Base-by-base conservation (phyloP, 2,888 invertebrate genomes). In the Sympetrum striolatum region DNA sequence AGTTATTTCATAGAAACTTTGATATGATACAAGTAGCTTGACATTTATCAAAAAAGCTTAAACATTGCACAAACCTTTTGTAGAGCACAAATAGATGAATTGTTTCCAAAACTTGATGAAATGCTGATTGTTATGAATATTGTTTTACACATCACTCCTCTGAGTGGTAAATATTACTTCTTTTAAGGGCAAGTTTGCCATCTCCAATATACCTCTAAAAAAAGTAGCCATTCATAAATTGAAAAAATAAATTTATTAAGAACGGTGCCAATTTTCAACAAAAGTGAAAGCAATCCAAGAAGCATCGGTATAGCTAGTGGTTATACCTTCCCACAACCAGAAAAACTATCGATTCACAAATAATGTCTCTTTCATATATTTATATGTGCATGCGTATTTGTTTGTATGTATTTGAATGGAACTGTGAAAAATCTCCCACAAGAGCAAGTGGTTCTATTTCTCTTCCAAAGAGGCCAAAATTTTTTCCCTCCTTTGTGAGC, bases 391-490 rank as follows among this genome's bases (percentile, higher is more conserved):
- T 73, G 12, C 12, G 31, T 25, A 2, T 73, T n/a, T 60, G 60
- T 60, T 18, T 73, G 10, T 25, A 73, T 73, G n/a, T n/a, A 31
- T 31, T 31, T 15, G 31, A 25, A 73, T 73, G 12, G 73, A 14
- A 73, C 18, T 18, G 14, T 25, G 31, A 31, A 73, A 73, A 25
- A 31, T 25, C 58, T 12, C 6, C 15, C 86, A 86, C 86, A 60
- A 82, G 35, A 86, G 35, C 58, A 86, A 53, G 15, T 64, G 86
- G 60, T 37, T 37, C 64, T 58, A 86, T 86, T 86, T n/a, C 86
- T 86, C 86, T 64, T 86, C 86, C 86, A 86, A 14, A 22, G 14
- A 10, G 48, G 35, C 22, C 58, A 37, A 86, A 12, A 60, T 5
- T 35, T 53, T 53, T 31, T 60, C 86, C 60, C 64, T 86, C 86